Conservation (phyloP, 1,140 invertebrate genomes). For the Leptoteleia sp. region DNA sequence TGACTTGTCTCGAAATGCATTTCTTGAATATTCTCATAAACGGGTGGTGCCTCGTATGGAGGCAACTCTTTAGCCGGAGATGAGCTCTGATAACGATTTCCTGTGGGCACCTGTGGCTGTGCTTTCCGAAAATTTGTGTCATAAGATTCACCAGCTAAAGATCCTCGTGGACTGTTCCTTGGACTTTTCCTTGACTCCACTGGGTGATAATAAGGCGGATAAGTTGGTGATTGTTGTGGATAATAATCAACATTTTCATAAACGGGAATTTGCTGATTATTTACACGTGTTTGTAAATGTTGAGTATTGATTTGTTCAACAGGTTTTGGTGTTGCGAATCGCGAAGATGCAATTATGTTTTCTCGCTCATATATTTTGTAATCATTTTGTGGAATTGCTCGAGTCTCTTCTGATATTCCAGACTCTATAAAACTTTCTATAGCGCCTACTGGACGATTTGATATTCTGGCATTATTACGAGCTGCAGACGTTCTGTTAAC, state of each 20-base stretch:
- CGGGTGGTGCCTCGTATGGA: slow-evolving; percentile 83
- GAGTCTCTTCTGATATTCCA: slow-evolving; percentile 57
- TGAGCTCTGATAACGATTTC: slow-evolving; percentile 80
- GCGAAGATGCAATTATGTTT: slow-evolving; percentile 86
- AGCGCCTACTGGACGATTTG: slow-evolving; percentile 76
- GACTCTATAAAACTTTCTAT: slow-evolving; percentile 82
- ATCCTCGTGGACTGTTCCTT: slow-evolving; percentile 74
- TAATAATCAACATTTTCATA: slow-evolving; percentile 93
- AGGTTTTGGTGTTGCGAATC: slow-evolving; percentile 88
- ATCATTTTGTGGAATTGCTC: slow-evolving; percentile 72
- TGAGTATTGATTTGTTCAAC: slow-evolving; percentile 82
- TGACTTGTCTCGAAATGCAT: slow-evolving; percentile 78
- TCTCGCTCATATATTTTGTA: slow-evolving; percentile 85
- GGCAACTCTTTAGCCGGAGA: slow-evolving; percentile 80
- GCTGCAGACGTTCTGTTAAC: slow-evolving; percentile 59
- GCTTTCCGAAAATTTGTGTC: slow-evolving; percentile 84
- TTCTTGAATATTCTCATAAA: slow-evolving; percentile 88
- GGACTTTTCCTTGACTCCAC: slow-evolving; percentile 76
- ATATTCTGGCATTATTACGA: slow-evolving; percentile 54
- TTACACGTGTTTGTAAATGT: slow-evolving; percentile 64
- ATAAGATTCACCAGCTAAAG: slow-evolving; percentile 81
- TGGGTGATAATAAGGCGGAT: slow-evolving; percentile 85
- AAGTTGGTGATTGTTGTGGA: slow-evolving; percentile 79
- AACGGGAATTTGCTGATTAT: slow-evolving; percentile 83
- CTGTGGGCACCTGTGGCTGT: slow-evolving; percentile 86